phyloP scores from a whole-genome alignment of 2,113 vertebrate species.

The Cathartes aura region DNA sequence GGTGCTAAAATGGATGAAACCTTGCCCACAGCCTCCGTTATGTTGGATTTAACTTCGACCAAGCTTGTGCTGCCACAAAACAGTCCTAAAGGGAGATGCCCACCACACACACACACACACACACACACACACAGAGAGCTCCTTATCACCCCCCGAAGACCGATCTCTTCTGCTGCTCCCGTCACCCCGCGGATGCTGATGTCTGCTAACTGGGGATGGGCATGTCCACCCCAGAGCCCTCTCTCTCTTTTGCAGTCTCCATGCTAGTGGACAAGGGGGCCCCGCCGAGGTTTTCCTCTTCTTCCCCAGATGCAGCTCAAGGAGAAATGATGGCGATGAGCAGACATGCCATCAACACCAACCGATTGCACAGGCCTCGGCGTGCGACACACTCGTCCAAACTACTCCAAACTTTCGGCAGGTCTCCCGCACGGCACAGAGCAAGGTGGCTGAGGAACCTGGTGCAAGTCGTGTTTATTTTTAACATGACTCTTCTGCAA shows the following conservation, averaged over 20 bases:
- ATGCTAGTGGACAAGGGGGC: not conserved
- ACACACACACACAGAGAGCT: not conserved
- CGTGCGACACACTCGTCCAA: rapidly evolving
- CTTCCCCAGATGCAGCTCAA: not conserved
- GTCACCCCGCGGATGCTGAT: rapidly evolving
- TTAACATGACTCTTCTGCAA: not conserved
- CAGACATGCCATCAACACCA: not conserved
- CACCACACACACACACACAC: not conserved
- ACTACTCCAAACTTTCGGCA: not conserved
- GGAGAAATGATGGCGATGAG: not conserved
- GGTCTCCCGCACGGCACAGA: rapidly evolving
- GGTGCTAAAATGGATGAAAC: not conserved
- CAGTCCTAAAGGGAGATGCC: not conserved
- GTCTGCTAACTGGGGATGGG: not conserved
- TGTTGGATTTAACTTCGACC: rapidly evolving
- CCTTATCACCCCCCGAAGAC: rapidly evolving
- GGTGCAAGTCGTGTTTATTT: conserved; percentile 50
- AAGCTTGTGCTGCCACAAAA: not conserved
- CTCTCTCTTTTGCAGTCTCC: not conserved
- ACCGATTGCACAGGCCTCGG: rapidly evolving
- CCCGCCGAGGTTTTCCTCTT: not conserved
- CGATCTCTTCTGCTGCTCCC: not conserved
- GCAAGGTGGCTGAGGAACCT: not conserved
- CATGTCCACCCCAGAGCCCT: rapidly evolving
- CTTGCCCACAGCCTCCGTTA: not conserved